Evolutionary conservation across 2,113 vertebrate species (phyloP).

Genomic region (Bombycilla garrulus): DNA sequence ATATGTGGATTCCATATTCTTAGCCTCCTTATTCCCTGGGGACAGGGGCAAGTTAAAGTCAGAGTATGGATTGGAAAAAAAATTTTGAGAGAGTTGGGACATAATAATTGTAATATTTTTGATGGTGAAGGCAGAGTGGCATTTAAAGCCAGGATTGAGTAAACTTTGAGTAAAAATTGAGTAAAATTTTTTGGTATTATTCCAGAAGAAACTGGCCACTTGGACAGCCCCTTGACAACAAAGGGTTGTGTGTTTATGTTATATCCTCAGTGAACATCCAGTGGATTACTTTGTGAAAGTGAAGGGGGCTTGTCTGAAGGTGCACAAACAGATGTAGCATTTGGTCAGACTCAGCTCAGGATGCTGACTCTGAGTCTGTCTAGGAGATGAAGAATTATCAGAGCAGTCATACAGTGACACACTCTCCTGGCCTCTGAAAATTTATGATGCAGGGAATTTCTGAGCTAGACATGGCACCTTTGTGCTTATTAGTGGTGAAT

Average conservation of each 20-base stretch:
- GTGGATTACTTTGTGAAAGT: background rate
- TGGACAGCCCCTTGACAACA: background rate
- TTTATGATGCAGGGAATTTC: background rate
- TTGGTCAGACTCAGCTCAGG: background rate
- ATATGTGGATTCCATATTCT: background rate
- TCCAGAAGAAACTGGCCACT: background rate
- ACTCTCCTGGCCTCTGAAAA: background rate
- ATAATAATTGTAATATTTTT: background rate
- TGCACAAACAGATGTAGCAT: background rate
- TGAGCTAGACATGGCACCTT: background rate
- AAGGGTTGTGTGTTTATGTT: background rate
- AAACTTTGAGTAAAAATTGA: too few species aligned
- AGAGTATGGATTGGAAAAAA: background rate
- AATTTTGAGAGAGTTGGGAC: background rate
- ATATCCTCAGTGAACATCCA: background rate
- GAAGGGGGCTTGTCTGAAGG: background rate
- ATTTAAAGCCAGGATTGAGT: background rate
- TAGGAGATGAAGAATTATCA: background rate
- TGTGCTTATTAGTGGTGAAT: background rate
- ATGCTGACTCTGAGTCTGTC: background rate
- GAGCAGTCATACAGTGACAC: background rate
- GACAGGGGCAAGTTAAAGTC: background rate
- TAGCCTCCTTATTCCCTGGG: background rate
- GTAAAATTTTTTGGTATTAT: background rate
- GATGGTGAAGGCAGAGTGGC: background rate